These are phyloP conservation scores for Drosophila melanosoma DNA, from an alignment of 2,888 invertebrate species.

Conservation along the genomic window DNA sequence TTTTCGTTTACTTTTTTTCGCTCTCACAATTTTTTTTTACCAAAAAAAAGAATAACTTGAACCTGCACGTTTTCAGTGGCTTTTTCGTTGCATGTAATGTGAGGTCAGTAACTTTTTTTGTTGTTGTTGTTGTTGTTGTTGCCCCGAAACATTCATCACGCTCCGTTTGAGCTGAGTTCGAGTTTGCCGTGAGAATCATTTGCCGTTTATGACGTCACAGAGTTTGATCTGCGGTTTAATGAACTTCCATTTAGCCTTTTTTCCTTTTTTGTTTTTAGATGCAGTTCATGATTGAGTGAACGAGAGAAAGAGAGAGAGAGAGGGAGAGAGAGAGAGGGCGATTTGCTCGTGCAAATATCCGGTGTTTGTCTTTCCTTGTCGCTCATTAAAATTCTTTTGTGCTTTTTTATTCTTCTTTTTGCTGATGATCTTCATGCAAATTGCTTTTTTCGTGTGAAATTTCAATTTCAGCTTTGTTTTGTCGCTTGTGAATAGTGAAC, in stretches of 20 bases:
- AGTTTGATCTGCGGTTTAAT: conserved; percentile 64
- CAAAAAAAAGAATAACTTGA: conserved; percentile 44
- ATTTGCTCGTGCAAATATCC: conserved; percentile 31
- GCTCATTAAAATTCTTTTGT: conserved; percentile 30
- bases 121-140: conserved; percentile 40
- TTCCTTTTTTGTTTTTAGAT: conserved; percentile 13
- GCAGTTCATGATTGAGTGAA: conserved; percentile 9
- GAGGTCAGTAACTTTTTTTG: conserved; percentile 75
- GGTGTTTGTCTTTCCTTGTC: conserved; percentile 15
- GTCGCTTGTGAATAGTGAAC: not conserved
- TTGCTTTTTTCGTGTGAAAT: conserved; percentile 38
- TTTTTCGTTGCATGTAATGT: conserved; percentile 68
- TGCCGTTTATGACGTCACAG: conserved; percentile 68
- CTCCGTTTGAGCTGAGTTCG: conserved; percentile 60
- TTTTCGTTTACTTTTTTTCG: conserved; percentile 27
- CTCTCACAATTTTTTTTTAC: conserved; percentile 10
- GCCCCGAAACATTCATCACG: conserved; percentile 72
- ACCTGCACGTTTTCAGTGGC: conserved; percentile 68
- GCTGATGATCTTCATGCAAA: conserved; percentile 28
- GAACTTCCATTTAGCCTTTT: conserved; percentile 49
- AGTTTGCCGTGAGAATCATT: conserved; percentile 51
- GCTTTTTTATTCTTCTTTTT: not conserved
- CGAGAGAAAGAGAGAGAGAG: not conserved
- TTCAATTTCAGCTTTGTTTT: conserved; percentile 6
- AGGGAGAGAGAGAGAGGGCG: not conserved